Evolutionary conservation across 1,140 invertebrate species (phyloP), one percentile per base, ranked within the genome.

Genomic region (Popillia japonica): DNA sequence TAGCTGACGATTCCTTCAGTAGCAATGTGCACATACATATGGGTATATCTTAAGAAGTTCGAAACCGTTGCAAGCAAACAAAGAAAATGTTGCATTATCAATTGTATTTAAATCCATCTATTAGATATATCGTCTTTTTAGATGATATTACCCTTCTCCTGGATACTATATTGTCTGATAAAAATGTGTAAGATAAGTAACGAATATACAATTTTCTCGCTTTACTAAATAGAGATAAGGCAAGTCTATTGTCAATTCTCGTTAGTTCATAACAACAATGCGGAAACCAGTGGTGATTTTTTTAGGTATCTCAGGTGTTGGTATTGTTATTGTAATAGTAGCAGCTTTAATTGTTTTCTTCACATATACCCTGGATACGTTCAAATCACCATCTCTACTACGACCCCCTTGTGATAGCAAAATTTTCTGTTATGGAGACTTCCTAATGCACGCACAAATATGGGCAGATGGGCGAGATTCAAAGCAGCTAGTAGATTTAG

Each of bases 401-500:
- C 64, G 22, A 11, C 64, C 64, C 0, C 34, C 64, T 22, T 72
- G 64, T 34, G 64, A 72, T 86, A 96, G 94, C 83, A 86, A 89
- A 7, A 90, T 96, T 78, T 96, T 94, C 87, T 96, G 96, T 84
- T 86, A 92, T 75, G 95, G 95, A 11, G 89, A 92, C 44, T 87
- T 96, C 11, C 88, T 97, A 22, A 91, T 94, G 78, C 91, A 90
- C 27, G 90, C 96, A 14, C 95, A 96, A 86, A 91, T 91, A 85
- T 90, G 93, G 0, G 86, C 88, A 40, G 89, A 96, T 23, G 95
- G 91, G 85, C 87, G 87, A 2, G 96, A 98, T 83, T 96, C 94
- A 9, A 97, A 97, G 87, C 93, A 93, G 0, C 97, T 97, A 85
- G 96, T 97, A 14, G 96, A 97, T 84, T 92, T 96, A 90, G 94